Conservation (phyloP, 2,113 vertebrate species). For the Corvus cornix region DNA sequence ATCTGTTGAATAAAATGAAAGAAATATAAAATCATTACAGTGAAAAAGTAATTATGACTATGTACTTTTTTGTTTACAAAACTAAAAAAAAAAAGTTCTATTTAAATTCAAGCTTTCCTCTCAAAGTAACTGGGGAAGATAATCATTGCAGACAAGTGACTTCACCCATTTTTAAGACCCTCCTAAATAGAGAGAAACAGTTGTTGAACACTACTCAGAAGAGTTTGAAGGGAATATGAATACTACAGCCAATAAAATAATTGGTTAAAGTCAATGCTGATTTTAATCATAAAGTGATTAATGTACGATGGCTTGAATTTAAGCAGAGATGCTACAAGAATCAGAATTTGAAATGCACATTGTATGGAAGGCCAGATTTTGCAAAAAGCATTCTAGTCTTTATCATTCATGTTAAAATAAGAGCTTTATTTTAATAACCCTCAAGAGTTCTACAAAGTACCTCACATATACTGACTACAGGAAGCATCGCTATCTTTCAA, state of each 20-base stretch:
- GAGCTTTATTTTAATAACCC: background rate
- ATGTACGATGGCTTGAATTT: background rate
- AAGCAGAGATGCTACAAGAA: background rate
- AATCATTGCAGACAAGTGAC: background rate
- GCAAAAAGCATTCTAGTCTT: background rate
- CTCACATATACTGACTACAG: background rate
- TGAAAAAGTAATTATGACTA: background rate
- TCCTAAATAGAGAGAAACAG: background rate
- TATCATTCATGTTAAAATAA: background rate
- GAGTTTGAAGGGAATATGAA: background rate
- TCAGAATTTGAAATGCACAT: background rate
- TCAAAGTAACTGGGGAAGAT: background rate
- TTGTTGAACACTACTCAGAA: background rate
- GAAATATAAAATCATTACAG: conserved; percentile 54
- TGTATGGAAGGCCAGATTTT: background rate
- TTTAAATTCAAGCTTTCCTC: background rate
- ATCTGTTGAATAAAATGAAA: conserved; percentile 85
- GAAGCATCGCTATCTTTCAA: background rate
- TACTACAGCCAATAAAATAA: background rate
- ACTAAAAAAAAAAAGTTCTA: background rate
- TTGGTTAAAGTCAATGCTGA: background rate
- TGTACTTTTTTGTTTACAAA: background rate
- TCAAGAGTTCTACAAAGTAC: background rate
- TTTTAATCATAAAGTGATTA: background rate
- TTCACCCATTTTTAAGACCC: background rate